These are phyloP conservation scores for Andrena hattorfiana DNA, from an alignment of 2,888 invertebrate species.

Conservation along the genomic window DNA sequence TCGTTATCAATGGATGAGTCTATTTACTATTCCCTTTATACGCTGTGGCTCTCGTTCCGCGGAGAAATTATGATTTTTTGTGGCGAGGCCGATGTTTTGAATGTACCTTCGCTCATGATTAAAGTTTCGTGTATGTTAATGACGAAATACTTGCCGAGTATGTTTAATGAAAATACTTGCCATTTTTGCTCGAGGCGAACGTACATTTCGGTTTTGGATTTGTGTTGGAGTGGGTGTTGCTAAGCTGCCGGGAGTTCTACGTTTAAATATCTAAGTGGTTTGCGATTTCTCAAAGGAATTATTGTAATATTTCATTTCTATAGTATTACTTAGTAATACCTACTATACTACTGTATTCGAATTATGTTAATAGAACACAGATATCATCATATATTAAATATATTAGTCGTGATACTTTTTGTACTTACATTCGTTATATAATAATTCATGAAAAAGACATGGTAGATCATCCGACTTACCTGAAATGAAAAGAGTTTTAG, in stretches of 20 bases:
- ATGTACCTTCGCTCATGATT: slow-evolving; percentile 17
- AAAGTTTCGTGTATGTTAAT: slow-evolving; percentile 30
- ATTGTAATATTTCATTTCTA: too few species aligned
- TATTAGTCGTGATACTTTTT: not conserved
- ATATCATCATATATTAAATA: not conserved
- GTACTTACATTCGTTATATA: not conserved
- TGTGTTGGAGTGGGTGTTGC: too few species aligned
- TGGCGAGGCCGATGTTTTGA: not conserved
- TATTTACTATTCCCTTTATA: slow-evolving; percentile 37
- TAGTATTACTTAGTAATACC: too few species aligned
- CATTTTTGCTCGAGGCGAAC: not conserved
- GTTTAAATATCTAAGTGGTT: too few species aligned
- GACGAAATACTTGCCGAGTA: too few species aligned
- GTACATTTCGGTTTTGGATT: not conserved
- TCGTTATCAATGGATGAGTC: slow-evolving; percentile 49
- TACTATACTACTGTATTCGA: too few species aligned
- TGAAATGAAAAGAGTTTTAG: slow-evolving; percentile 1
- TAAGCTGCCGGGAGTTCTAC: too few species aligned
- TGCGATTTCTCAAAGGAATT: too few species aligned
- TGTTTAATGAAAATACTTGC: slow-evolving; percentile 6
- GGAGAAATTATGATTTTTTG: slow-evolving; percentile 8
- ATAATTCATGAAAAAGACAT: too few species aligned
- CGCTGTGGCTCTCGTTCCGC: not conserved
- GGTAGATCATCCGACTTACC: slow-evolving; percentile 3
- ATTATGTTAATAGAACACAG: too few species aligned